A percentile compares a stretch with the other conserved stretches of the same genome.
These are phyloP conservation scores for Polydesmus complanatus DNA, from an alignment of 2,888 invertebrate species.

Conservation along the genomic window DNA sequence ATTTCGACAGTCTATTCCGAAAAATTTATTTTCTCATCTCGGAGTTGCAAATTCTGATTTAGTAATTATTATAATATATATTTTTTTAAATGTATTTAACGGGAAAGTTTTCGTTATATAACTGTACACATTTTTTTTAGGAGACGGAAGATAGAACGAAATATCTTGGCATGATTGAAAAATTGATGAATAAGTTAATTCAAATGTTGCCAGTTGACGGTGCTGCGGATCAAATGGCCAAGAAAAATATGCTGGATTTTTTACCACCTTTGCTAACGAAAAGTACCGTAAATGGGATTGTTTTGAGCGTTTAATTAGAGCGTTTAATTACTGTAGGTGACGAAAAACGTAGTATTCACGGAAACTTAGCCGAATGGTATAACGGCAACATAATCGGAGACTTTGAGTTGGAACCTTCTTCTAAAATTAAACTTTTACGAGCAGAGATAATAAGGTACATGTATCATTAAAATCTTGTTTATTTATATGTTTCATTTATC, in stretches of 20 bases:
- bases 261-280: slow-evolving; percentile 63
- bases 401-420: slow-evolving; percentile 49
- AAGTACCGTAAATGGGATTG: slow-evolving; percentile 25
- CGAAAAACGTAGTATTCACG: slow-evolving; percentile 51
- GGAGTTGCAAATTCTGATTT: slow-evolving; percentile 52
- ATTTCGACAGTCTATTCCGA: slow-evolving; percentile 63
- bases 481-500: slow-evolving; percentile 1
- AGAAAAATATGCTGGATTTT: slow-evolving; percentile 67
- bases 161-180: slow-evolving; percentile 34
- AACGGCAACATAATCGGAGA: slow-evolving; percentile 48
- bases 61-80: slow-evolving; percentile 22
- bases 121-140: neutral
- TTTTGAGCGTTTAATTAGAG: slow-evolving; percentile 11
- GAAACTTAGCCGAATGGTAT: slow-evolving; percentile 54
- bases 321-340: slow-evolving; percentile 46
- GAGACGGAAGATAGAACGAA: slow-evolving; percentile 22
- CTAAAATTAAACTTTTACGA: slow-evolving; percentile 46
- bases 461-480: slow-evolving; percentile 20
- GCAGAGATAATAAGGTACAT: slow-evolving; percentile 21
- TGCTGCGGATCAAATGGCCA: slow-evolving; percentile 75
- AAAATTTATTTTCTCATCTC: slow-evolving; percentile 57
- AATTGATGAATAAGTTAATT: slow-evolving; percentile 45
- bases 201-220: slow-evolving; percentile 52
- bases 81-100: neutral
- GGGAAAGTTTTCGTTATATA: neutral